A percentile compares a stretch with the other conserved stretches of the same genome.
phyloP scores from a whole-genome alignment of 2,888 invertebrate species.

The Drepanosiphum platanoidis region DNA sequence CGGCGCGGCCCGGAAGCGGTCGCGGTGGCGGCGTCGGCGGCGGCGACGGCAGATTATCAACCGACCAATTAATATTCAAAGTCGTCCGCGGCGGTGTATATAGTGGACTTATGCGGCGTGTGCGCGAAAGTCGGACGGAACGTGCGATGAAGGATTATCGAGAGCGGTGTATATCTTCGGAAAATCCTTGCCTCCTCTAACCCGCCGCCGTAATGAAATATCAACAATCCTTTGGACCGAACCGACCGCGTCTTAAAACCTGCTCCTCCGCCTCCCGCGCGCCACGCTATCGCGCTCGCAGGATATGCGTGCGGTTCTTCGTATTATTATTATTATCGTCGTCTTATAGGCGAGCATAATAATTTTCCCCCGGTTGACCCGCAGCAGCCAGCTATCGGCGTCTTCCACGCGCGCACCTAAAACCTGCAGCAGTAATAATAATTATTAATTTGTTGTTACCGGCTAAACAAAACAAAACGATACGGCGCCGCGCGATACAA shows the following conservation, averaged over 20 bases:
- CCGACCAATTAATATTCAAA: constrained; percentile 61
- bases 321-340: neutral
- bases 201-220: constrained; percentile 45
- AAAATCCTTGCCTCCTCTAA: neutral
- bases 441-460: constrained; percentile 38
- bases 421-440: neutral
- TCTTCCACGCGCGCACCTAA: constrained; percentile 17
- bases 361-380: constrained; percentile 43
- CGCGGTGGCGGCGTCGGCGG: constrained; percentile 16
- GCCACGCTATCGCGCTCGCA: neutral
- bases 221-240: constrained; percentile 54
- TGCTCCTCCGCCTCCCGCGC: neutral
- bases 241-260: constrained; percentile 55
- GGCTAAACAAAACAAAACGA: constrained; percentile 32
- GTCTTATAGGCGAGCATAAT: neutral
- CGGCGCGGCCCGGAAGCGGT: constrained; percentile 18
- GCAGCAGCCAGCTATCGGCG: constrained; percentile 33
- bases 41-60: constrained; percentile 27
- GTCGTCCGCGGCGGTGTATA: constrained; percentile 19
- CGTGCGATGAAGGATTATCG: constrained; percentile 40
- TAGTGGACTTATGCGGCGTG: neutral
- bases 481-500: neutral
- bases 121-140: neutral
- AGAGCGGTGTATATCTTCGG: constrained; percentile 43
- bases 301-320: too few species aligned